Conservation (phyloP, 2,113 vertebrate species). For the Sterrhoptilus dennistouni region DNA sequence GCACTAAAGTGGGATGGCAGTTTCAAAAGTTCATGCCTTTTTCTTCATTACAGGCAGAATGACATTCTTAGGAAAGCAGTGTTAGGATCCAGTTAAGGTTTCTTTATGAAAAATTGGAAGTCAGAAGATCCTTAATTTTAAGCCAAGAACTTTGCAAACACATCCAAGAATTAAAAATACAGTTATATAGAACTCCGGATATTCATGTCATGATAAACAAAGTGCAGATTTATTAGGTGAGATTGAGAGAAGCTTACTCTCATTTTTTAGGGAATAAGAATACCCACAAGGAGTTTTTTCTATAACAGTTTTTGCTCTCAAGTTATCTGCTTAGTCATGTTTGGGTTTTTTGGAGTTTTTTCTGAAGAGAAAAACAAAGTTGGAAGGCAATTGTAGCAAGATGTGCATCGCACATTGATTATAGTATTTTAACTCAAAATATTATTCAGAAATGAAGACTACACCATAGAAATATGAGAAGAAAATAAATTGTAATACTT, state of each 20-base stretch:
- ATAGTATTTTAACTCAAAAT: slow-evolving; percentile 23
- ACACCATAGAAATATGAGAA: slow-evolving; percentile 27
- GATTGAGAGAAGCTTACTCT: not conserved
- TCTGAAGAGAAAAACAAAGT: slow-evolving; percentile 11
- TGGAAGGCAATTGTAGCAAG: slow-evolving; percentile 29
- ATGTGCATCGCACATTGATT: not conserved
- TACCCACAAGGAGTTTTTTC: not conserved
- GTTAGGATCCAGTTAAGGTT: not conserved
- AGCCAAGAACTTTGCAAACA: not conserved
- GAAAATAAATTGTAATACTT: slow-evolving; percentile 3
- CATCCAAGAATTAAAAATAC: not conserved
- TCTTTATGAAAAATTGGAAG: not conserved
- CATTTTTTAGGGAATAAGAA: not conserved
- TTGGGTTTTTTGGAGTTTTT: not conserved
- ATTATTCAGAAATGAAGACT: not conserved
- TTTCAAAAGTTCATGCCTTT: not conserved
- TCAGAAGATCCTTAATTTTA: not conserved
- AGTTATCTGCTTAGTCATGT: not conserved
- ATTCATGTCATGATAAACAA: not conserved
- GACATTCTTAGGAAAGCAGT: not conserved
- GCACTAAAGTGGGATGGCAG: not conserved
- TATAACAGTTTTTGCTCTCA: not conserved
- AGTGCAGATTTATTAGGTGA: not conserved
- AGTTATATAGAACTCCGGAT: not conserved
- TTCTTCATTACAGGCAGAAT: slow-evolving; percentile 12